A percentile compares a stretch with the other conserved stretches of the same genome.
phyloP scores from a whole-genome alignment of 35 echinoderm and acorn worm genomes.

The Apostichopus japonicus region DNA sequence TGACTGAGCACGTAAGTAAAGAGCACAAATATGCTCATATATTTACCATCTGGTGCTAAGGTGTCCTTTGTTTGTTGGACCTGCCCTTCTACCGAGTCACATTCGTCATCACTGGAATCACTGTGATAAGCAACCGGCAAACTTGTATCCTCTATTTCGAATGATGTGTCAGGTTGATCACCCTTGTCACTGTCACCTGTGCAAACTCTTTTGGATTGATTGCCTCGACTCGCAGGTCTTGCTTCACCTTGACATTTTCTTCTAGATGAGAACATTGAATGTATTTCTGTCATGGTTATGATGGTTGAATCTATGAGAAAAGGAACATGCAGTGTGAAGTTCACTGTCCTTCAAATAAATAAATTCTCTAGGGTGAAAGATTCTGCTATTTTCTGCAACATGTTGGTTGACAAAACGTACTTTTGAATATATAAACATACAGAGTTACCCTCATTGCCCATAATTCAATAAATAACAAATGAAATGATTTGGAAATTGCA shows the following conservation, averaged over 20 bases:
- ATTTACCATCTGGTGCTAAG: not conserved
- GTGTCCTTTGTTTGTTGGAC: not conserved
- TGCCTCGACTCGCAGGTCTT: not conserved
- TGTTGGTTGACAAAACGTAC: too few relatives aligned
- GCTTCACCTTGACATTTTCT: not conserved
- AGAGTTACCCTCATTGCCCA: too few relatives aligned
- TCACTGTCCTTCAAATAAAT: too few relatives aligned
- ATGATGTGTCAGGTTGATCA: not conserved
- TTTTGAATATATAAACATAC: too few relatives aligned
- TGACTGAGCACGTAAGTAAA: too few relatives aligned
- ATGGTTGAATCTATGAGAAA: not conserved
- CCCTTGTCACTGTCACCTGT: not conserved
- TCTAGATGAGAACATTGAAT: not conserved
- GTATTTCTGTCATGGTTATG: not conserved
- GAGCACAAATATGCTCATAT: not conserved
- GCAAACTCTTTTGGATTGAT: not conserved
- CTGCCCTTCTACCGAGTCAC: not conserved
- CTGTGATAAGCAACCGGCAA: not conserved
- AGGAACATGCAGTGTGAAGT: not conserved
- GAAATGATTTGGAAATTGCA: too few relatives aligned
- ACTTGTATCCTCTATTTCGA: not conserved
- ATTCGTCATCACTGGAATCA: not conserved
- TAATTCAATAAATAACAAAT: too few relatives aligned
- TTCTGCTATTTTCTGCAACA: too few relatives aligned
- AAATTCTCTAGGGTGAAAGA: too few relatives aligned